Percentiles rank a stretch among this genome's conserved stretches.
These are phyloP conservation scores for Rhopalosiphum padi DNA, from an alignment of 1,140 invertebrate genomes.

Conservation along the genomic window DNA sequence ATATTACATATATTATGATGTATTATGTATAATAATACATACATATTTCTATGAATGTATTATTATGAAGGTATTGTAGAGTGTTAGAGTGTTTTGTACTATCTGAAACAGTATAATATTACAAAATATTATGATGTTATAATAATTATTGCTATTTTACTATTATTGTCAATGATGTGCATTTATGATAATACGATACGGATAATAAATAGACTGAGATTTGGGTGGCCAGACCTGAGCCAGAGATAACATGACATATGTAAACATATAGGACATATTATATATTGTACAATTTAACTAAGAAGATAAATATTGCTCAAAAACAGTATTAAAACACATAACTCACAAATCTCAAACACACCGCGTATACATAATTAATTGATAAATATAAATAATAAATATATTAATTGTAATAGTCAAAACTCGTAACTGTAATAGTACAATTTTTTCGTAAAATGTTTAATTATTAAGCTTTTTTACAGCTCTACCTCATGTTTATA, in stretches of 20 bases:
- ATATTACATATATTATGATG: not conserved
- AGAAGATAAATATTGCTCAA: constrained; percentile 57
- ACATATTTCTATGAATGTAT: not conserved
- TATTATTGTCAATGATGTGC: constrained; percentile 23
- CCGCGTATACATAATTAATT: constrained; percentile 53
- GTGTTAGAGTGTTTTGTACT: constrained; percentile 16
- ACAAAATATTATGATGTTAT: not conserved
- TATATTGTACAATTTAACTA: constrained; percentile 46
- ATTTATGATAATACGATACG: constrained; percentile 20
- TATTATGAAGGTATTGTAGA: constrained; percentile 12
- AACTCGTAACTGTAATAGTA: constrained; percentile 56
- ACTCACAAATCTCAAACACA: constrained; percentile 47
- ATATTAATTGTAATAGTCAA: constrained; percentile 51
- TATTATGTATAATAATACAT: not conserved
- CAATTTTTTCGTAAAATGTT: constrained; percentile 53
- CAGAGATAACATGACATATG: constrained; percentile 40
- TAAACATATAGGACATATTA: constrained; percentile 29
- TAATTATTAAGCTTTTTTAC: constrained; percentile 57
- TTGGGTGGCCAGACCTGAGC: not conserved
- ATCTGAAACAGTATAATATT: not conserved
- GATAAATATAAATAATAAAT: constrained; percentile 6
- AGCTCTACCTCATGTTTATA: constrained; percentile 57
- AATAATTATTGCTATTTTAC: not conserved
- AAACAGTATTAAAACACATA: constrained; percentile 55
- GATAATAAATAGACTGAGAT: constrained; percentile 46